phyloP scores from a whole-genome alignment of 2,113 vertebrate genomes.

The Tiliqua scincoides region DNA sequence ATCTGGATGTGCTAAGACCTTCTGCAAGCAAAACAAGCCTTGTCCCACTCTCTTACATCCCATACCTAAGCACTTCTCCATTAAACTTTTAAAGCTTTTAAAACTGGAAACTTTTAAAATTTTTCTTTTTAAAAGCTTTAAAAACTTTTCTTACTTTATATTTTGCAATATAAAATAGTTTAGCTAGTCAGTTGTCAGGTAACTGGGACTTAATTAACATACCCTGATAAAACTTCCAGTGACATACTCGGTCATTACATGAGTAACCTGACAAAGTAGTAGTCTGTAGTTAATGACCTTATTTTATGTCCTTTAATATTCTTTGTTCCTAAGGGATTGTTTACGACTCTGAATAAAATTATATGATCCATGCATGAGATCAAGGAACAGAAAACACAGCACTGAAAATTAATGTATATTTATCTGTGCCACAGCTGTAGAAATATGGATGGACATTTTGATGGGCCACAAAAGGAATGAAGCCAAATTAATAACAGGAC shows the following conservation, averaged over 20 bases:
- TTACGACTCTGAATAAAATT: conserved; percentile 72
- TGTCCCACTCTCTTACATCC: too few species aligned
- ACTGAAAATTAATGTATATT: conserved; percentile 43
- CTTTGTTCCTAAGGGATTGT: conserved; percentile 66
- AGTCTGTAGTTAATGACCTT: conserved; percentile 67
- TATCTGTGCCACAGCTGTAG: conserved; percentile 18
- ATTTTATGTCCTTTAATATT: conserved; percentile 71
- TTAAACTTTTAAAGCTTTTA: too few species aligned
- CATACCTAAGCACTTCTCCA: too few species aligned
- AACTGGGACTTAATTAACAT: conserved; percentile 34
- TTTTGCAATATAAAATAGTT: conserved; percentile 50
- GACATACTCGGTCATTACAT: conserved; percentile 64
- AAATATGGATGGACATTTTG: conserved; percentile 28
- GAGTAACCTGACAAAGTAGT: conserved; percentile 43
- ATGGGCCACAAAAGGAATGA: conserved; percentile 29
- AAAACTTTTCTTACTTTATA: conserved; percentile 25
- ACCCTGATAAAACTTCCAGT: conserved; percentile 59
- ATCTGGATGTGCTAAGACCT: too few species aligned
- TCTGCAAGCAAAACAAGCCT: too few species aligned
- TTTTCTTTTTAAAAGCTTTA: too few species aligned
- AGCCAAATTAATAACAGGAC: conserved; percentile 21
- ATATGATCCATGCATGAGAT: conserved; percentile 64
- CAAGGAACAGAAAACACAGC: conserved; percentile 47
- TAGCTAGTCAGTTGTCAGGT: not conserved
- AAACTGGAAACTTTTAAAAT: too few species aligned